Evolutionary conservation across 2,888 invertebrate species (phyloP), one percentile per base, ranked within the genome.

Genomic region (Tyria jacobaeae): DNA sequence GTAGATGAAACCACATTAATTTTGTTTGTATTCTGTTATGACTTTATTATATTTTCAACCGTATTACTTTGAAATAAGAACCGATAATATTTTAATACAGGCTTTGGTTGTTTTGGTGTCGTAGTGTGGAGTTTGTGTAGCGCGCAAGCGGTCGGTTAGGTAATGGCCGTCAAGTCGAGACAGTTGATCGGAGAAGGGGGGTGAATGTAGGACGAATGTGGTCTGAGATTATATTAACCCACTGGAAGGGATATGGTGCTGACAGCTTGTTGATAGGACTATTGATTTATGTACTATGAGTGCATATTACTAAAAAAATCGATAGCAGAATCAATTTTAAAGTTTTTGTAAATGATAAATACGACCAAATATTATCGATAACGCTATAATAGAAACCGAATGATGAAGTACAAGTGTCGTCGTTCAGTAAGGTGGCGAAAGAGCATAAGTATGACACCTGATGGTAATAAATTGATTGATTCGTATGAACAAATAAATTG

Each of bases 131-230:
- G 88, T 88, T 87, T 85, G 89, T 87, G 82, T 88, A 89, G 83
- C 89, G 86, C 76, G 80, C 81, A 84, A 85, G 83, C 88, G 82
- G 88, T 85, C 84, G 88, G 91, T 91, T 91, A 89, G 89, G 91
- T 90, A 92, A 92, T 91, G 90, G 86, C 85, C 85, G 86, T 89
- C 89, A 89, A 84, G 87, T 79, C 83, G 81, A 86, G 88, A 86
- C 87, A 84, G 87, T 86, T 86, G 88, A 88, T 88, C 87, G 87
- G 89, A 87, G 87, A 88, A 91, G 91, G 89, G 90, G 90, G 90
- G 90, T 90, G 83, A 88, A 92, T 91, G 91, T 92, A 89, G 91
- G 90, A 87, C 91, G 88, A 87, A 79, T 73, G 66, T 73, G 64
- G 71, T 73, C 59, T 71, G 73, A 70, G 68, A 61, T 79, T 78